phyloP scores from a whole-genome alignment of 30 jellyfish, hydroid and myxozoan species.

The Aurelia sp. region DNA sequence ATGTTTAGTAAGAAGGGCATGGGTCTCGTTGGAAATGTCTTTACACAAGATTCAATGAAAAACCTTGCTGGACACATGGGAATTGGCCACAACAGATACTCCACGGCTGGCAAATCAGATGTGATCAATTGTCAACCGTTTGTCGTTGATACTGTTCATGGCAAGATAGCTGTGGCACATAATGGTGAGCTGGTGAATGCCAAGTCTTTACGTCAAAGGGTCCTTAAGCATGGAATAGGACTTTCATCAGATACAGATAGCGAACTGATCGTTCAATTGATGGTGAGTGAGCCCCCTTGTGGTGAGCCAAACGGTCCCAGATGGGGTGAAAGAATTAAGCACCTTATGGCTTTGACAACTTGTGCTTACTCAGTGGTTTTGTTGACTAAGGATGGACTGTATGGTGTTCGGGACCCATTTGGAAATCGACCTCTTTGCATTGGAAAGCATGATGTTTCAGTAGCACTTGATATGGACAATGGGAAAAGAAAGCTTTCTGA shows the following conservation, averaged over 20 bases:
- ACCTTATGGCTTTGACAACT: constrained; percentile 78
- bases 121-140: constrained; percentile 91
- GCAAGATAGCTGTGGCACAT: constrained; percentile 95
- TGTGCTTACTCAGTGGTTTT: constrained; percentile 83
- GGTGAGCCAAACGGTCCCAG: constrained; percentile 92
- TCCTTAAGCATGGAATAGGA: constrained; percentile 90
- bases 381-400: constrained; percentile 82
- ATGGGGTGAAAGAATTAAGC: constrained; percentile 88
- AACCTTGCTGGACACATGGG: constrained; percentile 80
- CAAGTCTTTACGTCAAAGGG: constrained; percentile 56
- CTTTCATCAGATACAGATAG: constrained; percentile 91
- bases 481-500: constrained; percentile 40
- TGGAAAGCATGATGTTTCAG: constrained; percentile 59
- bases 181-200: constrained; percentile 95
- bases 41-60: constrained; percentile 35
- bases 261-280: constrained; percentile 84
- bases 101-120: constrained; percentile 92
- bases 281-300: constrained; percentile 96
- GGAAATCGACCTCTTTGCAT: constrained; percentile 95
- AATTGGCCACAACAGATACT: constrained; percentile 93
- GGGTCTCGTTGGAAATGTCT: constrained; percentile 89
- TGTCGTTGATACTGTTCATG: constrained; percentile 90
- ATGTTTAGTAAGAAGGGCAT: constrained; percentile 80
- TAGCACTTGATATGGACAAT: constrained; percentile 31
- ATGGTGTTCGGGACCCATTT: constrained; percentile 92